A percentile compares a stretch with the other conserved stretches of the same genome.
Evolutionary conservation across 2,888 invertebrate genomes (phyloP).

Genomic region (Meandrusa payeni): DNA sequence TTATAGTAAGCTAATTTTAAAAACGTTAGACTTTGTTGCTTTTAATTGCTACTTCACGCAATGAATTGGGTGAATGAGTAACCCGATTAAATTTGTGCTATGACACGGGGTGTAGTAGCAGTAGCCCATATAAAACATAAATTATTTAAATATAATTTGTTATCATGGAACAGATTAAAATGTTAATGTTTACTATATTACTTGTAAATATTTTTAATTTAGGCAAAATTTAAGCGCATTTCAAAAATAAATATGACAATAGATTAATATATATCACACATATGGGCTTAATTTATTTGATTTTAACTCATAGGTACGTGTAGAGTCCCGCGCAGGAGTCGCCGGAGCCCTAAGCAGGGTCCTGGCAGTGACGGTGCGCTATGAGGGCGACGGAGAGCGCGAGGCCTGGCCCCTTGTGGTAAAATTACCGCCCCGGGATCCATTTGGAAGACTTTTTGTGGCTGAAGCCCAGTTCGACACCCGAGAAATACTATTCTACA

Average conservation of each 20-base stretch:
- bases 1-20: too few species aligned
- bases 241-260: too few species aligned
- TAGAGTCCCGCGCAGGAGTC: constrained; percentile 80
- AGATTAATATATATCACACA: too few species aligned
- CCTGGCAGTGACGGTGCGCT: constrained; percentile 86
- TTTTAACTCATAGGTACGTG: constrained; percentile 46
- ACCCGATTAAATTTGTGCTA: not conserved
- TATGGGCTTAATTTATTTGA: not conserved
- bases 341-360: constrained; percentile 90
- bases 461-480: constrained; percentile 91
- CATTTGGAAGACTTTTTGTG: constrained; percentile 89
- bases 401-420: constrained; percentile 82
- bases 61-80: constrained; percentile 16
- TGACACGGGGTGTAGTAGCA: too few species aligned
- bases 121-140: too few species aligned
- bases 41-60: not conserved
- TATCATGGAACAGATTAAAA: too few species aligned
- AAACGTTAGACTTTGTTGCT: too few species aligned
- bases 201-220: too few species aligned
- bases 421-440: constrained; percentile 89
- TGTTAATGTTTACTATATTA: too few species aligned
- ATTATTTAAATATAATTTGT: too few species aligned
- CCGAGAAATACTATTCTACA: constrained; percentile 90
- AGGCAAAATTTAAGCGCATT: too few species aligned
- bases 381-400: constrained; percentile 64